Evolutionary conservation across 53 echinoderm and acorn worm genomes (phyloP).

Genomic region (Echinarachnius parma): DNA sequence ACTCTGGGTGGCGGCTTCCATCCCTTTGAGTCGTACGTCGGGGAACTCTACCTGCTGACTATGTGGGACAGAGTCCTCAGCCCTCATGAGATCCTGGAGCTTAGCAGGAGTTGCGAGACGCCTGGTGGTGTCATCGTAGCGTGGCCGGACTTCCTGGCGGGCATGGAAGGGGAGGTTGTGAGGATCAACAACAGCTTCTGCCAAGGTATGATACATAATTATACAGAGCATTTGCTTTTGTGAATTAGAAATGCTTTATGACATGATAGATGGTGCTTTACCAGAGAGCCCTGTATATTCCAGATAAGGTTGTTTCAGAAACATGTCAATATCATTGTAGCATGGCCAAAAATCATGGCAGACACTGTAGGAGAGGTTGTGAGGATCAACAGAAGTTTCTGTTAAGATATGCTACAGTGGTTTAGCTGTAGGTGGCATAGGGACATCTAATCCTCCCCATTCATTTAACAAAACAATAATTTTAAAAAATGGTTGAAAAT

Average conservation of each 20-base stretch:
- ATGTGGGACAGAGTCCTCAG: constrained; percentile 70
- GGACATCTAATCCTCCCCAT: too few species aligned
- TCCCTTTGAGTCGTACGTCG: constrained; percentile 75
- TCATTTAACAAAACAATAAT: too few species aligned
- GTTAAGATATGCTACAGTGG: too few species aligned
- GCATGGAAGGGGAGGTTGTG: constrained; percentile 56
- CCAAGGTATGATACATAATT: constrained; percentile 52
- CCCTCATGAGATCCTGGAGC: constrained; percentile 33
- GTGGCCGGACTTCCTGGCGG: constrained; percentile 83
- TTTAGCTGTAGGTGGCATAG: too few species aligned
- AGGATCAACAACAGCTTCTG: constrained; percentile 65
- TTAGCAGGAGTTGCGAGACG: constrained; percentile 46
- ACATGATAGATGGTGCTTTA: too few species aligned
- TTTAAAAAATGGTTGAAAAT: too few species aligned
- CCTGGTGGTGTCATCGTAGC: constrained; percentile 56
- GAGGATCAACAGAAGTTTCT: too few species aligned
- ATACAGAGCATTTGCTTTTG: not conserved
- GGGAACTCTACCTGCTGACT: constrained; percentile 70
- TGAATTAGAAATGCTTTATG: not conserved
- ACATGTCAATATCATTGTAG: too few species aligned
- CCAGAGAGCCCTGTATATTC: too few species aligned
- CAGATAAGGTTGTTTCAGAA: too few species aligned
- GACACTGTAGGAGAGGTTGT: too few species aligned
- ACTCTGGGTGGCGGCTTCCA: constrained; percentile 76
- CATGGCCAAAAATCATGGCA: too few species aligned